Evolutionary conservation across 2,113 vertebrate species (phyloP).

Genomic region (Martes martes): DNA sequence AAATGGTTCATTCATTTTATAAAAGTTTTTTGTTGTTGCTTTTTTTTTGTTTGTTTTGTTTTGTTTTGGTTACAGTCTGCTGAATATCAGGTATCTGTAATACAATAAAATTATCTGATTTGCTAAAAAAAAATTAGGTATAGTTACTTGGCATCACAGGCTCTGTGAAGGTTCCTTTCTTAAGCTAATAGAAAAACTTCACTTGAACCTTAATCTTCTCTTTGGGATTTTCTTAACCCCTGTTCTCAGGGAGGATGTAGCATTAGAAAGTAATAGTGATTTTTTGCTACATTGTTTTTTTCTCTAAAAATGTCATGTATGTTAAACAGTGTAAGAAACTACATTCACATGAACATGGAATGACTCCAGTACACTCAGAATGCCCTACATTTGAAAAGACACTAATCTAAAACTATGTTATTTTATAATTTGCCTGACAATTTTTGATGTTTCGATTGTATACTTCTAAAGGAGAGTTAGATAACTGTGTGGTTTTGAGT

Average conservation of each 20-base stretch:
- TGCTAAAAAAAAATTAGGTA: not conserved
- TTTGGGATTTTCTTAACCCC: not conserved
- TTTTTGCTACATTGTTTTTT: conserved; percentile 17
- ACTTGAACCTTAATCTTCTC: conserved; percentile 46
- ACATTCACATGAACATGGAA: not conserved
- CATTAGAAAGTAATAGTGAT: not conserved
- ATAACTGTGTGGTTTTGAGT: not conserved
- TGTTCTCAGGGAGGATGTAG: not conserved
- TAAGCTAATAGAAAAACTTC: conserved; percentile 26
- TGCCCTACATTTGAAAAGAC: not conserved
- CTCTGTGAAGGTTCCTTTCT: not conserved
- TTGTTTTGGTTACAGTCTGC: not conserved
- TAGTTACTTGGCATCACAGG: not conserved
- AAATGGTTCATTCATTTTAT: conserved; percentile 13
- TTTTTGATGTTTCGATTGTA: not conserved
- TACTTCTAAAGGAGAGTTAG: not conserved
- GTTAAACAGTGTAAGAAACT: not conserved
- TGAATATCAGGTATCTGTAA: not conserved
- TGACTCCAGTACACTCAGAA: not conserved
- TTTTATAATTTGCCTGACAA: not conserved
- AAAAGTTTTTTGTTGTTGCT: not conserved
- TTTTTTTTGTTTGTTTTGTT: no score
- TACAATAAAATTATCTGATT: not conserved
- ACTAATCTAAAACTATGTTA: not conserved
- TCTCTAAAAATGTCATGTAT: not conserved